These are phyloP conservation scores for Caenorhabditis wallacei DNA, from an alignment of 2,888 invertebrate species.

Conservation along the genomic window DNA sequence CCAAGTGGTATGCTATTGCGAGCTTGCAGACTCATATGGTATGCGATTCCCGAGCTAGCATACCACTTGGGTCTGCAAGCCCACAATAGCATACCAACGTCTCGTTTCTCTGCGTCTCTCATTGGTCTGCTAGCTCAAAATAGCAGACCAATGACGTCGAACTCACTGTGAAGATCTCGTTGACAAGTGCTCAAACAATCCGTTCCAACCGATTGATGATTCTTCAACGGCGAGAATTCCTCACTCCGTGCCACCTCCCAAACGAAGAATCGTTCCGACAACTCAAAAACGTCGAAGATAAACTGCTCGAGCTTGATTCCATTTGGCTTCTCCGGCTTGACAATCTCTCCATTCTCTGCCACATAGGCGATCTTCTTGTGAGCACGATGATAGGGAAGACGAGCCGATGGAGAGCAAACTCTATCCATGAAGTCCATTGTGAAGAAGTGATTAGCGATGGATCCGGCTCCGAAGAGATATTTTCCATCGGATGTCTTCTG, in stretches of 20 bases:
- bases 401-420: slow-evolving; percentile 86
- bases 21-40: no score
- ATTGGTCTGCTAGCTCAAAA: no score
- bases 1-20: no score
- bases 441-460: slow-evolving; percentile 99
- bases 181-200: slow-evolving; percentile 90
- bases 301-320: slow-evolving; percentile 99
- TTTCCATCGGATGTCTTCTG: slow-evolving; percentile 85
- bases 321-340: slow-evolving; percentile 91
- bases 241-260: slow-evolving; percentile 93
- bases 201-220: slow-evolving; percentile 89
- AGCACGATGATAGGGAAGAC: slow-evolving; percentile 93
- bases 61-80: no score
- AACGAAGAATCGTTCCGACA: slow-evolving; percentile 93
- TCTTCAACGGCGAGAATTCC: slow-evolving; percentile 98
- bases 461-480: slow-evolving; percentile 94
- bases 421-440: slow-evolving; percentile 90
- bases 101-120: no score
- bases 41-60: no score
- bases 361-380: slow-evolving; percentile 96
- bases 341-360: slow-evolving; percentile 84
- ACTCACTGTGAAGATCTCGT: slow-evolving; percentile 61
- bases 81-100: no score
- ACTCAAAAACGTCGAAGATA: slow-evolving; percentile 98
- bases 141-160: no score